These are phyloP conservation scores for Schizopygopsis malacanthus DNA, from an alignment of 2,797 vertebrate genomes.

Conservation along the genomic window DNA sequence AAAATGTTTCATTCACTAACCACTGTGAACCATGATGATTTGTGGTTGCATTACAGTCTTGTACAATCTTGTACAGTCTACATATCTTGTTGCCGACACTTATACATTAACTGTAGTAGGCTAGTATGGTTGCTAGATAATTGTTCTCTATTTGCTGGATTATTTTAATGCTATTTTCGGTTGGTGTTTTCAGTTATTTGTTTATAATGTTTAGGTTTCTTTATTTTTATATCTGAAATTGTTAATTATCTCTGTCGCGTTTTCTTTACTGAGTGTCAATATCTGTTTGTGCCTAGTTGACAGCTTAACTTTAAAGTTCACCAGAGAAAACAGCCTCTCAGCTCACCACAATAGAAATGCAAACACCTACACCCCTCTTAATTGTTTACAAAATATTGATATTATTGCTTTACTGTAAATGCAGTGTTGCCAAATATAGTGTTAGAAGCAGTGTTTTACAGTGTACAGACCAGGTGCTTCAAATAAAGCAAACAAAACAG, in stretches of 20 bases:
- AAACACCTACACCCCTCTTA: not conserved
- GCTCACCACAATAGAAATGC: not conserved
- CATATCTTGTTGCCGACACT: not conserved
- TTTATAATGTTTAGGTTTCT: too few relatives aligned
- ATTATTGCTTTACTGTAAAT: not conserved
- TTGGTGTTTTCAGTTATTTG: too few relatives aligned
- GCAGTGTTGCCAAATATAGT: not conserved
- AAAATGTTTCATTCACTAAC: not conserved
- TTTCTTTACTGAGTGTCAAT: not conserved
- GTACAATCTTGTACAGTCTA: too few relatives aligned
- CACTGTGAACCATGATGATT: not conserved
- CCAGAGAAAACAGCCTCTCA: not conserved
- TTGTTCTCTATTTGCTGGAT: not conserved
- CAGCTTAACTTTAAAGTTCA: slow-evolving; percentile 1
- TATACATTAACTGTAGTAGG: not conserved
- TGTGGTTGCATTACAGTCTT: not conserved
- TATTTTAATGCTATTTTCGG: not conserved
- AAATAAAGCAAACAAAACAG: not conserved
- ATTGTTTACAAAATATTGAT: not conserved
- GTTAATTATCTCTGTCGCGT: not conserved
- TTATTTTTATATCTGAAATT: not conserved
- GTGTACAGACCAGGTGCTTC: not conserved
- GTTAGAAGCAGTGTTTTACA: not conserved
- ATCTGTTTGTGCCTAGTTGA: not conserved
- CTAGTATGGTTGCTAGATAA: not conserved